Percentiles rank a stretch among this genome's conserved stretches.
phyloP scores from a whole-genome alignment of 1,140 invertebrate species.

The Drosophila asahinai region DNA sequence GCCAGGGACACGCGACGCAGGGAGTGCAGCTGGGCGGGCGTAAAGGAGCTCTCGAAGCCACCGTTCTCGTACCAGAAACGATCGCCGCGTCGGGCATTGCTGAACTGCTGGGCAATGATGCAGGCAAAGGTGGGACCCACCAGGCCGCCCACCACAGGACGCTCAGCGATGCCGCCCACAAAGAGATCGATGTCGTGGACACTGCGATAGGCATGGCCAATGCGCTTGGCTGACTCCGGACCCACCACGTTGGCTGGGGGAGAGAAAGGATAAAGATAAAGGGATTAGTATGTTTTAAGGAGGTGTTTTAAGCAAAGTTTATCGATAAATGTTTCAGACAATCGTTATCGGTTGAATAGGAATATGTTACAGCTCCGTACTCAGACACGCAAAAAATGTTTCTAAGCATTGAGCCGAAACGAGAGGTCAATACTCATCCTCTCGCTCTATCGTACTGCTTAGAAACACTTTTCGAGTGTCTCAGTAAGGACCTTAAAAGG shows the following conservation, averaged over 20 bases:
- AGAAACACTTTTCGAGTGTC: too few relatives aligned
- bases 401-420: too few relatives aligned
- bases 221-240: slow-evolving; percentile 87
- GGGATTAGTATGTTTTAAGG: too few relatives aligned
- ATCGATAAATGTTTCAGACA: too few relatives aligned
- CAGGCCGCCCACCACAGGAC: slow-evolving; percentile 91
- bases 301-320: too few relatives aligned
- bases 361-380: too few relatives aligned
- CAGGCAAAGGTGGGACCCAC: slow-evolving; percentile 98
- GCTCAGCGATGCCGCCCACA: slow-evolving; percentile 94
- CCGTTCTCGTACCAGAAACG: slow-evolving; percentile 97
- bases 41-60: slow-evolving; percentile 90
- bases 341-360: too few relatives aligned
- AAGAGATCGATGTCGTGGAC: slow-evolving; percentile 97
- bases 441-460: too few relatives aligned
- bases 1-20: slow-evolving; percentile 92
- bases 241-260: slow-evolving; percentile 88
- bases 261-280: not conserved
- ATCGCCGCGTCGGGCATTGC: slow-evolving; percentile 94
- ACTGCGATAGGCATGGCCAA: slow-evolving; percentile 89
- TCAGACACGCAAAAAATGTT: too few relatives aligned
- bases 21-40: slow-evolving; percentile 93
- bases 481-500: too few relatives aligned
- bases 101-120: slow-evolving; percentile 97
- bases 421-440: too few relatives aligned